Conservation (phyloP, 2,888 invertebrate species). For the Augochlorella aurata region DNA sequence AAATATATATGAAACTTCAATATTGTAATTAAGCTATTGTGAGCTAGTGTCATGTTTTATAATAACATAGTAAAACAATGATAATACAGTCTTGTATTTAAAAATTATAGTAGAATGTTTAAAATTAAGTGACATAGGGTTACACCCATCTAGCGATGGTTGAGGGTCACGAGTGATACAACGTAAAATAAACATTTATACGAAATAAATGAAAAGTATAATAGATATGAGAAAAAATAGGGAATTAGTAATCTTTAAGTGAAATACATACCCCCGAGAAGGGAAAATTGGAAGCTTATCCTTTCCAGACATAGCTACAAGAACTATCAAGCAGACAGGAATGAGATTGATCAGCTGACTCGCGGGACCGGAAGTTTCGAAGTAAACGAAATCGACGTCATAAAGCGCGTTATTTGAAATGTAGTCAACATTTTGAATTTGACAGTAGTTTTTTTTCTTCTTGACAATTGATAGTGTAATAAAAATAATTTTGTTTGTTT, state of each 20-base stretch:
- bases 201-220: slow-evolving; percentile 26
- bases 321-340: slow-evolving; percentile 73
- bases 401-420: slow-evolving; percentile 51
- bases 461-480: background rate
- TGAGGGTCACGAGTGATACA: slow-evolving; percentile 9
- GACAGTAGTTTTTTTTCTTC: background rate
- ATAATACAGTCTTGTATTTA: background rate
- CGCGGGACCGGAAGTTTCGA: slow-evolving; percentile 67
- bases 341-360: slow-evolving; percentile 81
- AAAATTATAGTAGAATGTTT: slow-evolving; percentile 8
- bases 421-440: background rate
- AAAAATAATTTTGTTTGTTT: background rate
- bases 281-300: slow-evolving; percentile 95
- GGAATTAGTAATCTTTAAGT: slow-evolving; percentile 22
- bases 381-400: background rate
- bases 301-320: slow-evolving; percentile 90
- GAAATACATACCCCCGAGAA: slow-evolving; percentile 92
- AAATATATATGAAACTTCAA: background rate
- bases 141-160: slow-evolving; percentile 76
- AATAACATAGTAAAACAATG: background rate
- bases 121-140: slow-evolving; percentile 67
- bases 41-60: background rate
- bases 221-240: slow-evolving; percentile 17
- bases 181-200: background rate
- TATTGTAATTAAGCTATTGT: background rate